Base-by-base conservation (phyloP, 1,140 invertebrate genomes). In the Amyelois transitella region DNA sequence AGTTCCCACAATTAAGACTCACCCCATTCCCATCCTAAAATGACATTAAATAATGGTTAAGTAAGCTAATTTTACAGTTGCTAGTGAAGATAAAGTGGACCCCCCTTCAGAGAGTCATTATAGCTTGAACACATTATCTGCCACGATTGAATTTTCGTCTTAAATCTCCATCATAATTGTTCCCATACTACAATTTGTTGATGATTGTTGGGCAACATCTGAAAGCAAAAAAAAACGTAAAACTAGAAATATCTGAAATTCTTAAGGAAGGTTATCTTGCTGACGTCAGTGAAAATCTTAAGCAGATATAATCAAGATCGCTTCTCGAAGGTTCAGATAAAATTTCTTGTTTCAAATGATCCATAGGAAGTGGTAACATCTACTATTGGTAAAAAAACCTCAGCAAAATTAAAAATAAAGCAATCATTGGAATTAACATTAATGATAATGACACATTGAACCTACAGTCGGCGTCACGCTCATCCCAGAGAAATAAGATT, bases 391-490 rank as follows among this genome's bases (percentile, higher is more conserved):
- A n/a, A n/a, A n/a, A n/a, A n/a, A n/a, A n/a, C n/a, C n/a, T 6
- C 6, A 38, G 32, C 32, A 12, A 14, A 6, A 55, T 51, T 54
- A 65, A 72, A 75, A 72, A 74, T 62, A 66, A 63, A 75, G 67
- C 64, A 83, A 80, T 80, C 66, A 76, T 77, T 71, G 56, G 75
- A 82, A 80, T 83, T 79, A 84, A 80, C 73, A 72, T 76, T 84
- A 84, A 86, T 84, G 79, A 82, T 85, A 84, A 85, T 84, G 79
- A 83, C 77, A 84, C 67, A 83, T 81, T 72, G 73, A 68, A 74
- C 66, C 64, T 58, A 64, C 70, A 57, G 62, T 60, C 66, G 69
- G 67, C 79, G 80, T 87, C 81, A 87, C 81, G 81, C 78, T 86
- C 72, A 67, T 77, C 71, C 60, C 58, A 58, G 67, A 70, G 73